Base-by-base conservation (phyloP, 2,113 vertebrate genomes). In the Urocolius indicus region DNA sequence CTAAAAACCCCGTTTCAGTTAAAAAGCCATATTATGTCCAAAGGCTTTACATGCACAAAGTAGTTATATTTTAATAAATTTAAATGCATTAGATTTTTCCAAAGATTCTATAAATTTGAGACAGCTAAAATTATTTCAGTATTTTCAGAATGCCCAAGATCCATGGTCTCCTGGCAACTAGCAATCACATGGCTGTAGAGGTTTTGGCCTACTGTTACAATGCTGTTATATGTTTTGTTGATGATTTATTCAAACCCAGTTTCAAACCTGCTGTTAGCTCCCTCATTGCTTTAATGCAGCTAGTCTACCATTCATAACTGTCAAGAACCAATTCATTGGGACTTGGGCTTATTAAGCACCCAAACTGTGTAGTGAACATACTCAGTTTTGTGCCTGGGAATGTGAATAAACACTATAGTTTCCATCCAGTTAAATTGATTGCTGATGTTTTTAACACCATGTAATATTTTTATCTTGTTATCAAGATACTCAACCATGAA, bases 241-340 rank as follows among this genome's bases (percentile, higher is more conserved):
- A 98, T 98, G 98, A 98, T 98, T 98, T 98, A 98, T 98, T 98
- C 95, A 98, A 98, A 97, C 83, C 80, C 79, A 94, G 97, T 97
- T 98, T 97, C 94, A 98, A 97, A 97, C 91, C 95, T 95, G 96
- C 97, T 95, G 95, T 97, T 97, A 97, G 97, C 95, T 97, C 97
- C 95, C 96, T 98, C 96, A 95, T 96, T 97, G 97, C 96, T 97
- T 98, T 98, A 98, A 98, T 98, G 97, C 94, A 97, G 96, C 93
- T 91, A 88, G 94, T 94, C 92, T 95, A 97, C 98, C 98, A 98
- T 98, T 99, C 98, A 97, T 98, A 98, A 98, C 97, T 98, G 98
- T 98, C 98, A 98, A 97, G 97, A 98, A 98, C 92, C 88, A 94
- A 98, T 98, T 98, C 98, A 98, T 93, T 89, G 96, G 96, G 96